Percentiles rank a stretch among this genome's conserved stretches.
Conservation (phyloP, 2,113 vertebrate species). For the Semicossyphus pulcher region DNA sequence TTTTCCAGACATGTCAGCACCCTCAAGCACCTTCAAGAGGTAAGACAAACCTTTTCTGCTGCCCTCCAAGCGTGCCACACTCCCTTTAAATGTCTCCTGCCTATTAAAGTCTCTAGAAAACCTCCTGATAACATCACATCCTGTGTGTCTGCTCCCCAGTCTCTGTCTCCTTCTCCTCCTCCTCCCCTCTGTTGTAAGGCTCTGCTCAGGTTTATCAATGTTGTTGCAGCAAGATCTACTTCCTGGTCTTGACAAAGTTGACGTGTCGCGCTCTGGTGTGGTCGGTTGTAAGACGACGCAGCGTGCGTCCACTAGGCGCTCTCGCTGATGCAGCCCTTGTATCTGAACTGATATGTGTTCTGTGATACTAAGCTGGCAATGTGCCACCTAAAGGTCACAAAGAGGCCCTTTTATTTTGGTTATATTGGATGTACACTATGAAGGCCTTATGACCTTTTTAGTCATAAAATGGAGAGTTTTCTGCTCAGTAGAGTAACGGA, state of each 20-base stretch:
- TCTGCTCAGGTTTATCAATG: conserved; percentile 81
- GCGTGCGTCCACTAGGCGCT: conserved; percentile 32
- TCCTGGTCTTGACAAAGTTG: conserved; percentile 79
- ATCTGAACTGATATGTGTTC: conserved; percentile 13
- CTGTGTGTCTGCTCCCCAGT: conserved; percentile 63
- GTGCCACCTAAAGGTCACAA: conserved; percentile 44
- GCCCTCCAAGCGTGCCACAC: not conserved
- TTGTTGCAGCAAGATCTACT: conserved; percentile 82
- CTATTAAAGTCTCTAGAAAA: conserved; percentile 44
- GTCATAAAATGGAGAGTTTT: not conserved
- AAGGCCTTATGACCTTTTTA: not conserved
- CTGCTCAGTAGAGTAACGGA: not conserved
- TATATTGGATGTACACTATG: not conserved
- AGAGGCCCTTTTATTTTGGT: conserved; percentile 6
- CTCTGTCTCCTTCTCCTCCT: conserved; percentile 54
- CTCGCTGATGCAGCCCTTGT: conserved; percentile 40
- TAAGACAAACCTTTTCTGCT: conserved; percentile 77
- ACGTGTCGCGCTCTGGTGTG: conserved; percentile 61
- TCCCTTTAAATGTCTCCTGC: conserved; percentile 12
- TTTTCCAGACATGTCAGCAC: conserved; percentile 89
- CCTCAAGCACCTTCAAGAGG: conserved; percentile 88
- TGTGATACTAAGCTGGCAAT: conserved; percentile 4
- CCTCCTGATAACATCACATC: conserved; percentile 55
- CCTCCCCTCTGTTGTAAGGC: conserved; percentile 26
- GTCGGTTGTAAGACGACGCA: conserved; percentile 62